Evolutionary conservation across 2,113 vertebrate species (phyloP).

Genomic region (Papio anubis): DNA sequence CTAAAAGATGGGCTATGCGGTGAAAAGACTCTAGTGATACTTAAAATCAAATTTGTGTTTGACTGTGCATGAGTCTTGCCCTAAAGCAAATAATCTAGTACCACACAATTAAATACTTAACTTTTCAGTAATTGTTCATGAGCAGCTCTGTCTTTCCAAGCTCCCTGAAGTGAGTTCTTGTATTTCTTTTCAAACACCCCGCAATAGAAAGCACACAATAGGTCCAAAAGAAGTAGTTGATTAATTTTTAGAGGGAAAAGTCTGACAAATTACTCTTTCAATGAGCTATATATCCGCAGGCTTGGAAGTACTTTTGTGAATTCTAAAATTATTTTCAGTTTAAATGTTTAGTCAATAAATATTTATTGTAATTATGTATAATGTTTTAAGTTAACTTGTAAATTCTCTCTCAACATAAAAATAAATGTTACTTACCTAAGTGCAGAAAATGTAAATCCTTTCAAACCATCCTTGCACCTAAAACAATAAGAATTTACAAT

Average conservation of each 20-base stretch:
- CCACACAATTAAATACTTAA: not conserved
- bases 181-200: conserved; percentile 13
- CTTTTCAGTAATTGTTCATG: not conserved
- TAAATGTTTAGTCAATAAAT: conserved; percentile 24
- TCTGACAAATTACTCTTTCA: not conserved
- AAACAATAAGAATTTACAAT: conserved; percentile 76
- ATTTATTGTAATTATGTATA: not conserved
- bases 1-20: not conserved
- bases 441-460: conserved; percentile 97
- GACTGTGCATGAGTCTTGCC: not conserved
- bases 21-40: not conserved
- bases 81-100: not conserved
- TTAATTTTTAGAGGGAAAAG: not conserved
- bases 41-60: not conserved
- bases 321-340: conserved; percentile 15
- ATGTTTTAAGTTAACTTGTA: conserved; percentile 22
- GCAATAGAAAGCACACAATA: not conserved
- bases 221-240: not conserved
- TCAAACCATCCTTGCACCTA: conserved; percentile 96
- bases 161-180: not conserved
- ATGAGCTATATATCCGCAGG: not conserved
- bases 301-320: not conserved
- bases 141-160: not conserved
- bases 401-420: conserved; percentile 5
- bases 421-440: conserved; percentile 92